Evolutionary conservation across 1,140 invertebrate species (phyloP), one percentile per base, ranked within the genome.

Genomic region (Drosophila kanapiae): DNA sequence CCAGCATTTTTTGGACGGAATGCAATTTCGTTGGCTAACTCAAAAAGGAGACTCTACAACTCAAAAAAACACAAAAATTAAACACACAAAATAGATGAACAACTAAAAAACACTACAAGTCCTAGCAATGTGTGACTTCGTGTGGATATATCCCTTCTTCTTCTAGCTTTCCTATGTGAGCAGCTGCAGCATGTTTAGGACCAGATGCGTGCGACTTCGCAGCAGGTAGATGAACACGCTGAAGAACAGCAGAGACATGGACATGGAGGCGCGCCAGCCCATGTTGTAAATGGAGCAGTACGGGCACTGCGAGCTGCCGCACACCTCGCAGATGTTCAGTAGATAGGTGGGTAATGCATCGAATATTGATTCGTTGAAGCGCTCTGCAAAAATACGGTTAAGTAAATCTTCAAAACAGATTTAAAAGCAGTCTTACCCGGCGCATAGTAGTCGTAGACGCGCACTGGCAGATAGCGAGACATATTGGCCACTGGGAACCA

Each of bases 401-500:
- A 14, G 51, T 14, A n/a, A 33, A 40, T 27, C 27, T 51, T 31
- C 31, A 67, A 4, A 45, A 38, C 4, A 0, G 0, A 14, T 27
- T 3, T 9, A 10, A 27, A 38, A 3, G 8, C 27, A 0, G 8
- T n/a, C 93, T 94, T 93, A 98, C 97, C 97, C 92, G 98, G 98
- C 63, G 98, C 96, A 94, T 99, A 99, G 90, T 98, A 99, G 94
- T 99, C 98, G 93, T 99, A 99, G 8, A 99, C 95, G 77, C 97
- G 95, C 49, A 98, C 95, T 5, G 97, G 96, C 74, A 99, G 94
- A 92, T 98, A 98, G 35, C 97, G 95, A 0, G 98, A 98, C 96
- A 99, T 97, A 93, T 99, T 99, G 14, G 98, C 98, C 4, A 99
- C 98, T 10, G 98, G 98, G 93, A 95, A 97, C 98, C 98, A 99